Evolutionary conservation across 2,888 invertebrate species (phyloP).

Genomic region (Parelbella ahira): DNA sequence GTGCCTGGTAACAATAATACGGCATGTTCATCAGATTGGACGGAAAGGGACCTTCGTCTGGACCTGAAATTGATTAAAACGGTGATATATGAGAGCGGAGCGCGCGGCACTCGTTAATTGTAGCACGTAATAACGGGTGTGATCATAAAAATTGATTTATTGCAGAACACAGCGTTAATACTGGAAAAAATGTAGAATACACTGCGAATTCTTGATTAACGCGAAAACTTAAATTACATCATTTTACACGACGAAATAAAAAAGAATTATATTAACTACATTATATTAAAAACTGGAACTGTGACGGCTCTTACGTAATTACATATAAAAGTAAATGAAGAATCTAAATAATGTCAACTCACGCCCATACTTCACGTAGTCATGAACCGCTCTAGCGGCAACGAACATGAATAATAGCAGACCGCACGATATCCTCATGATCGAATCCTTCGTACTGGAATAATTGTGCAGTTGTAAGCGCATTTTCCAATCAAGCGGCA

Average conservation of each 20-base stretch:
- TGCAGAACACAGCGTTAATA: conserved; percentile 1
- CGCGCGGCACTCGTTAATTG: conserved; percentile 25
- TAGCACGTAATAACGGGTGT: conserved; percentile 21
- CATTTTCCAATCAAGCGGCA: conserved; percentile 38
- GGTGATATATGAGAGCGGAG: conserved; percentile 17
- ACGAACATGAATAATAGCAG: conserved; percentile 28
- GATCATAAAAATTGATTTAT: conserved; percentile 23
- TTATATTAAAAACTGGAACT: too few species aligned
- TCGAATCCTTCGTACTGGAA: conserved; percentile 23
- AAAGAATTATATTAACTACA: too few species aligned
- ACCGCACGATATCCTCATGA: conserved; percentile 34
- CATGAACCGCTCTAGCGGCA: conserved; percentile 34
- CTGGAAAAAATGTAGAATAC: background rate
- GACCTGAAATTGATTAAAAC: conserved; percentile 49
- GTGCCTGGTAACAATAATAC: conserved; percentile 67
- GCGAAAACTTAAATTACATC: too few species aligned
- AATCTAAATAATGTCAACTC: too few species aligned
- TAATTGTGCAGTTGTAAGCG: conserved; percentile 27
- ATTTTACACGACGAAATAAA: too few species aligned
- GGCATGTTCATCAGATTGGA: conserved; percentile 57
- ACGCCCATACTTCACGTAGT: conserved; percentile 70
- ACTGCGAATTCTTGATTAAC: background rate
- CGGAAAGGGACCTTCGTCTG: conserved; percentile 59
- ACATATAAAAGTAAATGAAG: too few species aligned
- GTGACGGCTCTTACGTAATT: too few species aligned